Conservation (phyloP, 2,797 vertebrate species). For the Hydrocynus forskahlii region DNA sequence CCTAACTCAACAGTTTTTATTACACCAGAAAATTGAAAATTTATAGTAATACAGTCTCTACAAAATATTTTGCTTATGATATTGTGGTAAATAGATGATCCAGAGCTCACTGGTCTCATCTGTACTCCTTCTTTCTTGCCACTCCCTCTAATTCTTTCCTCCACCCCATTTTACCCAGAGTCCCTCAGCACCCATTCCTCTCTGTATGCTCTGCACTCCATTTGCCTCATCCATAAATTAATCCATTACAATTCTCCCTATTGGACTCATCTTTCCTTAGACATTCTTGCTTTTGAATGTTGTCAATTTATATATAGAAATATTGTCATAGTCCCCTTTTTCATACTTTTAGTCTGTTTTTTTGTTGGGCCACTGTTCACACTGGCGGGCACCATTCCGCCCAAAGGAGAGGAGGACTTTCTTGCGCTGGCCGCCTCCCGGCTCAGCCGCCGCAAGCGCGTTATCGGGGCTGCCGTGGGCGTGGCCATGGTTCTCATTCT, state of each 20-base stretch:
- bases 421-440: slow-evolving; percentile 94
- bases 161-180: slow-evolving; percentile 24
- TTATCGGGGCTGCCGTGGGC: slow-evolving; percentile 91
- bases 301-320: slow-evolving; percentile 32
- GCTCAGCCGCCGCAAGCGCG: slow-evolving; percentile 91
- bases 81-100: slow-evolving; percentile 8
- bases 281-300: slow-evolving; percentile 46
- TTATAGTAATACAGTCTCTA: slow-evolving; percentile 1
- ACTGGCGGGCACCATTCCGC: slow-evolving; percentile 88
- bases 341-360: slow-evolving; percentile 61
- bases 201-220: slow-evolving; percentile 65
- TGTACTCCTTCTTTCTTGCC: slow-evolving; percentile 31
- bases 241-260: slow-evolving; percentile 42
- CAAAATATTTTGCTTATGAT: slow-evolving; percentile 6
- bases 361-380: slow-evolving; percentile 68
- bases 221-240: slow-evolving; percentile 60
- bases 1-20: not conserved
- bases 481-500: slow-evolving; percentile 96
- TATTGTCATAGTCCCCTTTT: slow-evolving; percentile 30
- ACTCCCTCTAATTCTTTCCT: slow-evolving; percentile 38
- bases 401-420: slow-evolving; percentile 94
- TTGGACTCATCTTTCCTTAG: slow-evolving; percentile 44
- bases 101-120: slow-evolving; percentile 32
- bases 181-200: slow-evolving; percentile 39
- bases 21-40: slow-evolving; percentile 13